Conservation (phyloP, 2,113 vertebrate genomes). For the Sinocyclocheilus anshuiensis region DNA sequence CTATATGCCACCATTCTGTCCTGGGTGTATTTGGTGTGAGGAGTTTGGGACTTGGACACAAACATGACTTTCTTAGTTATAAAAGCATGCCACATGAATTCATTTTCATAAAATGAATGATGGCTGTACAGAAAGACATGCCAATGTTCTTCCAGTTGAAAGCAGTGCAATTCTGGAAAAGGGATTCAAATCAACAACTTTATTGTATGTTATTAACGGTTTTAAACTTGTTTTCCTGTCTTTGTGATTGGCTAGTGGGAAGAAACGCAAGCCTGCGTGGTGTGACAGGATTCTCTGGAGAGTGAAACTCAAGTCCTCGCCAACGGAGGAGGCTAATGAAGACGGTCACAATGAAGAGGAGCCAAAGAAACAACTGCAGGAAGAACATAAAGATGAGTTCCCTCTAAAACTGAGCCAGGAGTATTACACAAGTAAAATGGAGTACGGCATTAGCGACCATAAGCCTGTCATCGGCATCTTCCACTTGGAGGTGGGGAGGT, state of each 20-base stretch:
- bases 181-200: neutral
- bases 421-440: conserved; percentile 85
- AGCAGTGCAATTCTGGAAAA: neutral
- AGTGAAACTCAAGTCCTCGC: conserved; percentile 67
- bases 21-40: no score
- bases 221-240: neutral
- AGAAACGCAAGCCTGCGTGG: conserved; percentile 96
- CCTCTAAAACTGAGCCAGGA: conserved; percentile 77
- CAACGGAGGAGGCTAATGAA: conserved; percentile 43
- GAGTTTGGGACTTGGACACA: no score
- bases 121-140: neutral
- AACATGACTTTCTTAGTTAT: neutral
- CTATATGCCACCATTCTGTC: no score
- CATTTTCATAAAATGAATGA: neutral
- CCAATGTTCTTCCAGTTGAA: neutral
- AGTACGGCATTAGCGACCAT: conserved; percentile 90
- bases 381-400: conserved; percentile 61
- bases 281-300: conserved; percentile 94
- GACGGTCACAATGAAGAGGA: conserved; percentile 47
- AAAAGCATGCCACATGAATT: conserved; percentile 3
- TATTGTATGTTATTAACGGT: neutral
- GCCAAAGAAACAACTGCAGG: neutral
- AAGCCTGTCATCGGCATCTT: conserved; percentile 90
- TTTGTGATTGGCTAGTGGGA: conserved; percentile 75
- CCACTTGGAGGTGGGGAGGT: conserved; percentile 81